phyloP scores from a whole-genome alignment of 2,888 invertebrate genomes.

The Cactoblastis cactorum region DNA sequence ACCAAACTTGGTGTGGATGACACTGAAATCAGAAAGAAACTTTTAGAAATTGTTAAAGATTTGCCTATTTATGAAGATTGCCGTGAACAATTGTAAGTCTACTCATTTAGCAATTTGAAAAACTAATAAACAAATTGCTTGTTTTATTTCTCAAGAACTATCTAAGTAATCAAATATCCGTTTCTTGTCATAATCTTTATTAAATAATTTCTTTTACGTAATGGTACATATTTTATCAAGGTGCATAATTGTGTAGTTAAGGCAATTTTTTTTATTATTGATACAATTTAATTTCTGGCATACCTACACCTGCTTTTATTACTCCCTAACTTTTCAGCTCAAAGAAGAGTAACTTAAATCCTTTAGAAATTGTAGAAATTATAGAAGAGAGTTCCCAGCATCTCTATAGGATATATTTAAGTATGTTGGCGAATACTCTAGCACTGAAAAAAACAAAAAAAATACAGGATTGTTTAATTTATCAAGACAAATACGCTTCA shows the following conservation, averaged over 20 bases:
- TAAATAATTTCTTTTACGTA: too few species aligned
- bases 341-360: slow-evolving; percentile 33
- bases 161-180: too few species aligned
- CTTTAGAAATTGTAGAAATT: slow-evolving; percentile 55
- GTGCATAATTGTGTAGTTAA: too few species aligned
- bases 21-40: slow-evolving; percentile 45
- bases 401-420: slow-evolving; percentile 60
- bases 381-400: slow-evolving; percentile 66
- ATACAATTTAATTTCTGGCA: neutral
- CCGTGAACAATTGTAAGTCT: slow-evolving; percentile 28
- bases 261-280: too few species aligned
- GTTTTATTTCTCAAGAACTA: neutral
- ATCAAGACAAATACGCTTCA: slow-evolving; percentile 66
- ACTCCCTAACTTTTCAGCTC: slow-evolving; percentile 30
- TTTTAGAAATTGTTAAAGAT: slow-evolving; percentile 57
- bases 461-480: slow-evolving; percentile 51
- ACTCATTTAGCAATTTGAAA: too few species aligned
- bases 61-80: slow-evolving; percentile 59
- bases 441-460: slow-evolving; percentile 57
- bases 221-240: too few species aligned
- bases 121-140: neutral
- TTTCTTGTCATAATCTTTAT: too few species aligned
- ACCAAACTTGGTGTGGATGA: slow-evolving; percentile 65
- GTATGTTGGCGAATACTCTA: slow-evolving; percentile 57
- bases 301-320: too few species aligned